Conservation (phyloP, 2,797 vertebrate species). For the Halcyon smyrnensis region DNA sequence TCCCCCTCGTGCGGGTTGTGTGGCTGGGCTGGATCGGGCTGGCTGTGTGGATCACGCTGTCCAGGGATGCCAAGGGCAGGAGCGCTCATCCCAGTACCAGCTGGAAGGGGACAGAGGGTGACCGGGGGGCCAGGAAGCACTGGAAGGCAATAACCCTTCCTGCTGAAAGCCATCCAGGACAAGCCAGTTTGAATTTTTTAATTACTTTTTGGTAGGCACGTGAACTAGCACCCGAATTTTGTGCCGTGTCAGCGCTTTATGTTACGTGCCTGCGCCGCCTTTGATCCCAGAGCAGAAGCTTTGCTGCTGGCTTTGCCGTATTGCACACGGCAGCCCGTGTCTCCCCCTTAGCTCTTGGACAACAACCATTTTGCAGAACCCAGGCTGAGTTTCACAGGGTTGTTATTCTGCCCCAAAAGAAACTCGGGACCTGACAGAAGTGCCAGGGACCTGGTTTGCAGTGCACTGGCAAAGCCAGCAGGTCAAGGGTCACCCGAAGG, state of each 20-base stretch:
- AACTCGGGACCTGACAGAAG: neutral
- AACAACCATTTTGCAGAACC: neutral
- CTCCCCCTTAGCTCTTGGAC: neutral
- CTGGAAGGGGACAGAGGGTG: neutral
- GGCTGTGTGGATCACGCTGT: fast-evolving
- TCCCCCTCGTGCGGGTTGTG: neutral
- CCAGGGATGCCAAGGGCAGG: neutral
- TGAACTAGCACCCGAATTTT: neutral
- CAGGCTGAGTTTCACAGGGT: neutral
- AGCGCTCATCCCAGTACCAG: neutral
- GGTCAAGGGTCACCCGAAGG: neutral
- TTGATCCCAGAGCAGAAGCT: neutral
- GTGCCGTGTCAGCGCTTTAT: fast-evolving
- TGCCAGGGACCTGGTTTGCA: neutral
- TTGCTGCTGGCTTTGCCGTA: neutral
- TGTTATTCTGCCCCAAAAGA: neutral
- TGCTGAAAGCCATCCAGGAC: neutral
- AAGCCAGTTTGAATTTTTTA: neutral
- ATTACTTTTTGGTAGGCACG: neutral
- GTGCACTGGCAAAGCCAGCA: neutral
- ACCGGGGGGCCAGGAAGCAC: neutral
- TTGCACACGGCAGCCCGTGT: neutral
- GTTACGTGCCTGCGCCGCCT: neutral
- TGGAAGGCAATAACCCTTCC: neutral
- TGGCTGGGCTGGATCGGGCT: neutral